Conservation (phyloP, 2,888 invertebrate species). For the Eumerus sabulonum region DNA sequence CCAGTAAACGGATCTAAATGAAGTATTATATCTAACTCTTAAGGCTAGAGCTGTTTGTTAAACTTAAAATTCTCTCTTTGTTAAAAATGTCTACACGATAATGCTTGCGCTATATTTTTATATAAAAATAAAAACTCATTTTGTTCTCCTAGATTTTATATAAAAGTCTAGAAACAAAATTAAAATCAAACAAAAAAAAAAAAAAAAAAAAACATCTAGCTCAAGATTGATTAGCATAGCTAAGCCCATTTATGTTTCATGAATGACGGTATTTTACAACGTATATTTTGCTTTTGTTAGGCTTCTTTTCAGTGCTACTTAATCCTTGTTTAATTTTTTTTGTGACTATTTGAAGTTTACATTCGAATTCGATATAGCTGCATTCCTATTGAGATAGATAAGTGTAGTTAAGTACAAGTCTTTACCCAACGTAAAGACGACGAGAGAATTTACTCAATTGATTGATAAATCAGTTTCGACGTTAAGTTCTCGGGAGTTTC, state of each 20-base stretch:
- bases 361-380: conserved; percentile 46
- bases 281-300: not conserved
- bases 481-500: conserved; percentile 60
- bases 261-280: no score
- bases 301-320: not conserved
- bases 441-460: conserved; percentile 63
- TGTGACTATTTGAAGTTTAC: conserved; percentile 40
- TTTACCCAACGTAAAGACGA: conserved; percentile 19
- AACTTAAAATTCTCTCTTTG: no score
- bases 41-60: no score
- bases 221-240: conserved; percentile 35
- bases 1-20: no score
- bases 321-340: not conserved
- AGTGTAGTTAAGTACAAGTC: not conserved
- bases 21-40: no score
- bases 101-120: no score
- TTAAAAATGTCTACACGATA: no score
- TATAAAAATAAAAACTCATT: no score
- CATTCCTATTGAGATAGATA: not conserved
- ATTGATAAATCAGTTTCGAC: conserved; percentile 55
- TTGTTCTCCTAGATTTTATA: no score
- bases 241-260: conserved; percentile 2
- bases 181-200: not conserved
- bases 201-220: not conserved
- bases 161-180: conserved; percentile 1